These are phyloP conservation scores for Zaprionus vittiger DNA, from an alignment of 1,140 invertebrate species.

Conservation along the genomic window DNA sequence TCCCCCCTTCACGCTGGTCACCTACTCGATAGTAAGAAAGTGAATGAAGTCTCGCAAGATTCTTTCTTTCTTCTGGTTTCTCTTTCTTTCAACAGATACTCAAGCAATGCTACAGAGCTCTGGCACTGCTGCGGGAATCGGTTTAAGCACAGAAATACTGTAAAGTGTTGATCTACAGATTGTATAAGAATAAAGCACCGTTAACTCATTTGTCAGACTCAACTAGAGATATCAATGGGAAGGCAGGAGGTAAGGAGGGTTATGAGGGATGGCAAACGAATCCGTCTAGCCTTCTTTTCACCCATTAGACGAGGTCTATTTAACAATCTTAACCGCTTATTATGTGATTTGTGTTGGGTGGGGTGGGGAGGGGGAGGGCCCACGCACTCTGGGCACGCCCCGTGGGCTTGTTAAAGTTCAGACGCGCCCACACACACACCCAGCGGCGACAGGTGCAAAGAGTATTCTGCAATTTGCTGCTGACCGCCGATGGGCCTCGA, in stretches of 20 bases:
- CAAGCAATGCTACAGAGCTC: conserved; percentile 59
- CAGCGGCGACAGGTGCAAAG: conserved; percentile 67
- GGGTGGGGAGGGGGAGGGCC: not conserved
- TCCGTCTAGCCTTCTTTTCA: not conserved
- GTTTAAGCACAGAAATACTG: conserved; percentile 28
- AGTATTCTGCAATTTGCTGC: conserved; percentile 46
- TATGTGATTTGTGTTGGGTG: conserved; percentile 2
- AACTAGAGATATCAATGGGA: not conserved
- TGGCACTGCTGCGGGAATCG: conserved; percentile 56
- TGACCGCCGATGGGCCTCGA: conserved; percentile 65
- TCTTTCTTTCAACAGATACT: conserved; percentile 44
- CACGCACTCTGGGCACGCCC: conserved; percentile 35
- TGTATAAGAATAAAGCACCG: not conserved
- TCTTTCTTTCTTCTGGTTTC: not conserved
- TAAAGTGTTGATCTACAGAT: not conserved
- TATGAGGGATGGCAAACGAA: not conserved
- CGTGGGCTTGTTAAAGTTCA: conserved; percentile 53
- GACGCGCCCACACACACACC: conserved; percentile 69
- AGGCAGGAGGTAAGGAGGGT: not conserved
- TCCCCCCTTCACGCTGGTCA: conserved; percentile 57
- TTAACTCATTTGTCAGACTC: not conserved
- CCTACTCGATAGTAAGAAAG: conserved; percentile 65
- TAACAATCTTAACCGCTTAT: conserved; percentile 11
- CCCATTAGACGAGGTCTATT: conserved; percentile 6
- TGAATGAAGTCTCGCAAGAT: not conserved